phyloP scores from a whole-genome alignment of 1,140 invertebrate species.

The Pogonognathellus flavescens region DNA sequence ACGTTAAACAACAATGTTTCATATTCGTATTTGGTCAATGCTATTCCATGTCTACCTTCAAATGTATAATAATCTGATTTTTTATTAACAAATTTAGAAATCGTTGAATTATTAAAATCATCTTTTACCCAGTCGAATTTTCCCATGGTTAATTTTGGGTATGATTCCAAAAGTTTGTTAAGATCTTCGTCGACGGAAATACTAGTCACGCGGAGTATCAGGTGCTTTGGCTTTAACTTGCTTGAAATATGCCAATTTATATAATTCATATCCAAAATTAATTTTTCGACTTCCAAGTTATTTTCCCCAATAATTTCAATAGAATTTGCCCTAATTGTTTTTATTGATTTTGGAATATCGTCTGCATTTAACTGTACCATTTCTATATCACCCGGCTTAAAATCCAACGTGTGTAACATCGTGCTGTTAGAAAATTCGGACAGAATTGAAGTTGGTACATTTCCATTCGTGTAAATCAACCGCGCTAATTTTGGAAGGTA shows the following conservation, averaged over 20 bases:
- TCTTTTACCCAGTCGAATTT: neutral
- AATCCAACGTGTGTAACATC: neutral
- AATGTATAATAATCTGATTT: slow-evolving; percentile 2
- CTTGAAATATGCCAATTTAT: neutral
- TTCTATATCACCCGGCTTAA: neutral
- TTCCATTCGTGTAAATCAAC: too few species aligned
- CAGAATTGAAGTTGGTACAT: neutral
- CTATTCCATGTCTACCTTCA: neutral
- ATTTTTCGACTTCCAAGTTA: neutral
- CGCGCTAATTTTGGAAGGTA: neutral
- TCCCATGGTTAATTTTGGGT: neutral
- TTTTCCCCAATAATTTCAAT: neutral
- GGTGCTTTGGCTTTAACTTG: neutral
- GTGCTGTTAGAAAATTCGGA: neutral
- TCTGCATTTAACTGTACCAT: neutral
- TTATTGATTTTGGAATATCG: neutral
- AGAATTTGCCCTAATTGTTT: neutral
- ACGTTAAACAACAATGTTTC: too few species aligned
- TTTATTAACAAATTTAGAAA: too few species aligned
- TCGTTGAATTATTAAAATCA: neutral
- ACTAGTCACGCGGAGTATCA: neutral
- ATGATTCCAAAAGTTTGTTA: too few species aligned
- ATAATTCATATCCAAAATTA: neutral
- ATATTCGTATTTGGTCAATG: neutral
- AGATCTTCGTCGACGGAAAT: neutral